A percentile compares a stretch with the other conserved stretches of the same genome.
Evolutionary conservation across 2,888 invertebrate genomes (phyloP).

Genomic region (Trachelus stipa): DNA sequence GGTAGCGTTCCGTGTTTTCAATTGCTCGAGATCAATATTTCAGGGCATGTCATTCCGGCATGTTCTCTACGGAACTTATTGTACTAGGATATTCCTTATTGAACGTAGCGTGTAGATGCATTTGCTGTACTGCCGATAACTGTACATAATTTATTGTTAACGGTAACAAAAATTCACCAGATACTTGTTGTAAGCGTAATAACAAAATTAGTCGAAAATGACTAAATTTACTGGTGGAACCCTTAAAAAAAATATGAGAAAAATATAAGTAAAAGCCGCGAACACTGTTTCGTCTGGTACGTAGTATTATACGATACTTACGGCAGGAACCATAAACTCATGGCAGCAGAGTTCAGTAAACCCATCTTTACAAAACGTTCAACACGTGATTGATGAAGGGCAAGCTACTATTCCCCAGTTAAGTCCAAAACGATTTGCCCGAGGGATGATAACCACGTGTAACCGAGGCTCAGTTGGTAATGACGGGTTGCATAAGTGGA

Average conservation of each 20-base stretch:
- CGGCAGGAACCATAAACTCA: not conserved
- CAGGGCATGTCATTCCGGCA: not conserved
- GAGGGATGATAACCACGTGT: constrained; percentile 14
- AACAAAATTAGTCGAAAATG: not conserved
- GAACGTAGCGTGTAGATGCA: not conserved
- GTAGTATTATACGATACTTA: not conserved
- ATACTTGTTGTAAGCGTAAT: not conserved
- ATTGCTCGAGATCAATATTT: not conserved
- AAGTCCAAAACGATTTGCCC: constrained; percentile 13
- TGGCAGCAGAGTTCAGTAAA: constrained; percentile 17
- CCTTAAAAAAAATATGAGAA: not conserved
- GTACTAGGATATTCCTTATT: not conserved
- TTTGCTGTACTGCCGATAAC: not conserved
- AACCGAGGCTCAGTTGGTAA: not conserved
- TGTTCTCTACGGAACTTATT: not conserved
- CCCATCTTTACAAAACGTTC: constrained; percentile 17
- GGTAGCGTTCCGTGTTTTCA: not conserved
- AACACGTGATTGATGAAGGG: constrained; percentile 19
- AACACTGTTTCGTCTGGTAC: not conserved
- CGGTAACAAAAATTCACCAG: not conserved
- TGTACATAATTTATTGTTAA: not conserved
- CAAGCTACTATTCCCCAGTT: constrained; percentile 15
- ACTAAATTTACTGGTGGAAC: not conserved
- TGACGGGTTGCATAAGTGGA: constrained; percentile 10
- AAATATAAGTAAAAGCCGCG: not conserved